Base-by-base conservation (phyloP, 2,113 vertebrate species). In the Monarcha castaneiventris region DNA sequence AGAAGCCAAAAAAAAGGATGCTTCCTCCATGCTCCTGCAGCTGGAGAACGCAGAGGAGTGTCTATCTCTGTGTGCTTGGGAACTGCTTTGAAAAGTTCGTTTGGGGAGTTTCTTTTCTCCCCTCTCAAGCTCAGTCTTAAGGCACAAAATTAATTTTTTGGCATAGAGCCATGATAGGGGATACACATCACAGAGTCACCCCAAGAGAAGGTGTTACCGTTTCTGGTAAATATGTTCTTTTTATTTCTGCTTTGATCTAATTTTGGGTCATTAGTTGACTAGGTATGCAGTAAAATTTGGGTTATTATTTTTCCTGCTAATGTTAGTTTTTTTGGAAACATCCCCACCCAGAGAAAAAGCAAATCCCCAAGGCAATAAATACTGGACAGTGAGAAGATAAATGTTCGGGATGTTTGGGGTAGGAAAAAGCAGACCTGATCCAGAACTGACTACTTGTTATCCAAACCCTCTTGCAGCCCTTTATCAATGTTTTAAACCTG, bases 401-500 rank as follows among this genome's bases (percentile, higher is more conserved):
- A 39, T 66, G 73, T 82, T 79, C 1, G 4, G 27, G 20, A 67
- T 9, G 29, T 56, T 90, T 94, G 32, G 43, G 6, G 4, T 61
- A 67, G 48, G 55, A 91, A 90, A 58, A 88, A 90, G 22, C 22
- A 69, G 51, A 67, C 61, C 27, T 71, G n/a, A 85, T 86, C 48
- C 78, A 82, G 49, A 92, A 41, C 26, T 74, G 33, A 63, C 51
- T 89, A 52, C 56, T 84, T 37, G 46, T 52, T 62, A 44, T 44
- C 44, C 62, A 90, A 86, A 89, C 30, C 25, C 9, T 73, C 35
- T 67, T 61, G 23, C 43, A 93, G 37, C 8, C 33, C 22, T 90
- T 93, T 92, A 83, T 88, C 86, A 87, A 52, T 51, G 16, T 91
- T 83, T 92, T 77, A 90, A 82, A 64, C 81, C 74, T 77, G 39